These are phyloP conservation scores for Syrphus vitripennis DNA, from an alignment of 2,888 invertebrate species.

Conservation along the genomic window DNA sequence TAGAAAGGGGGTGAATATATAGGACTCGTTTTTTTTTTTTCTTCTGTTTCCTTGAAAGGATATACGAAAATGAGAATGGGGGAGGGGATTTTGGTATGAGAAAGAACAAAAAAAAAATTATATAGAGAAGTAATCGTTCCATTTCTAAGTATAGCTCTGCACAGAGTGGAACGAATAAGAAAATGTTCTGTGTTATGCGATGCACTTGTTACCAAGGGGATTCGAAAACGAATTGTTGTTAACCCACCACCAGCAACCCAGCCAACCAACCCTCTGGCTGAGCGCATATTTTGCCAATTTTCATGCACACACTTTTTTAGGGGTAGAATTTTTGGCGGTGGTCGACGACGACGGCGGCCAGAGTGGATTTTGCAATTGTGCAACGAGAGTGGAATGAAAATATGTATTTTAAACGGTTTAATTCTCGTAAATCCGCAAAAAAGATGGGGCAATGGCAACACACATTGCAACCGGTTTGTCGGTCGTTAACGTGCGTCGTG, in stretches of 20 bases:
- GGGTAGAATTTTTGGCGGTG: slow-evolving; percentile 23
- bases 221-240: slow-evolving; percentile 37
- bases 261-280: neutral
- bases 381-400: slow-evolving; percentile 21
- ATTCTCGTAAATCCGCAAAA: slow-evolving; percentile 47
- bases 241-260: slow-evolving; percentile 8
- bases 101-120: neutral
- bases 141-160: slow-evolving; percentile 22
- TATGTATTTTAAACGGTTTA: slow-evolving; percentile 34
- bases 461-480: slow-evolving; percentile 3
- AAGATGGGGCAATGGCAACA: slow-evolving; percentile 63
- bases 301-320: neutral
- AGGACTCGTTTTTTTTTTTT: slow-evolving; percentile 12
- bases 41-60: neutral
- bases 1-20: neutral
- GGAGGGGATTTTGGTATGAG: neutral
- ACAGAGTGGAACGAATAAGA: slow-evolving; percentile 28
- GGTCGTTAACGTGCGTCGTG: neutral
- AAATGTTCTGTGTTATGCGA: slow-evolving; percentile 58
- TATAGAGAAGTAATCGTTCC: slow-evolving; percentile 2
- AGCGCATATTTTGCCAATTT: neutral
- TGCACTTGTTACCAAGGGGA: slow-evolving; percentile 70
- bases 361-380: neutral
- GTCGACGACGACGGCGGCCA: neutral
- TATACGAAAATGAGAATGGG: neutral